Base-by-base conservation (phyloP, 1,140 invertebrate species). In the Caligus rogercresseyi region DNA sequence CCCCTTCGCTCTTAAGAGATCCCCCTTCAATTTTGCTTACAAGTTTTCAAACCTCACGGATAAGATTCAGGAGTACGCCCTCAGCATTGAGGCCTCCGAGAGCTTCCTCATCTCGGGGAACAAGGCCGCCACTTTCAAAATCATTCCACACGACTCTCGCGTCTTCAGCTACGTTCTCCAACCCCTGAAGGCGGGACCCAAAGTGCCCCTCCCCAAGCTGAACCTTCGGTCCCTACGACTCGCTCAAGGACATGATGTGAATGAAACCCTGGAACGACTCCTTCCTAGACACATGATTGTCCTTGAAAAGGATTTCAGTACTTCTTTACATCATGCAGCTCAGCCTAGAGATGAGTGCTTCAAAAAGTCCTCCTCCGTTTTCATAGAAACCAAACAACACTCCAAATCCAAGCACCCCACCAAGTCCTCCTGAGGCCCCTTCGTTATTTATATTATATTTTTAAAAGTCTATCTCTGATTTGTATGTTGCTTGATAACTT, bases 81-180 rank as follows among this genome's bases (percentile, higher is more conserved):
- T 63, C 3, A 63, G 20, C 14, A 63, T 63, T 3, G 61, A 63
- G 52, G n/a, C 61, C 2, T 54, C 43, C 13, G 61, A 63, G 11
- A 19, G 20, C 1, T 63, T 63, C 25, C 25, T 63, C 23, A 19
- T 63, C 19, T 63, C 61, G 25, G 61, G 61, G 1, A 56, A 56
- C 23, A 63, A 63, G 24, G 52, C 55, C 19, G 43, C 26, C 16
- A 13, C 18, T 11, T 23, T 63, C 3, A 63, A 62, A 54, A 25
- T 62, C 13, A 3, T 25, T 21, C 57, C 57, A 1, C 16, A 19
- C 15, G 16, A 11, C 7, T 24, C 3, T 18, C 57, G 25, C 15
- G n/a, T n/a, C 16, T 15, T 60, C 7, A 60, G 20, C 25, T 60
- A 60, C n/a, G 25, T 60, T 3, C 19, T 60, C 7, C 26, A 60